phyloP scores from a whole-genome alignment of 2,113 vertebrate genomes.

The Xyrauchen texanus region DNA sequence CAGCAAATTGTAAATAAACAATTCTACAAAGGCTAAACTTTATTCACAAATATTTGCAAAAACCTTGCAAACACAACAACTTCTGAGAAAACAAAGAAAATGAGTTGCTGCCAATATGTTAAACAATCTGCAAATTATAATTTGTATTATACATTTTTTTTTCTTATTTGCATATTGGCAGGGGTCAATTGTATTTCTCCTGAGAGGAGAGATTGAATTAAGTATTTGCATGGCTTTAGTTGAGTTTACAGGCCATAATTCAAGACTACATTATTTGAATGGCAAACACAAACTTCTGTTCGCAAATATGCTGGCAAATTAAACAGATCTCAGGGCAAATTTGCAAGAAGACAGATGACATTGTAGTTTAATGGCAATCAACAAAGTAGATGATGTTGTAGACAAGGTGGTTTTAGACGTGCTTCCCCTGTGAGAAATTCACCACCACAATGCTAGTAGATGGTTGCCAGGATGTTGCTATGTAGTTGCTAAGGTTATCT shows the following conservation, averaged over 20 bases:
- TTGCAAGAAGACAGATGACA: too few relatives aligned
- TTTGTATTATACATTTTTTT: neutral
- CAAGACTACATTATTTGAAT: conserved; percentile 1
- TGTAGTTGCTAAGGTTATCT: too few relatives aligned
- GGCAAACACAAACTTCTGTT: neutral
- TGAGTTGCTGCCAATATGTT: too few relatives aligned
- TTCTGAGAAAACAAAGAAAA: too few relatives aligned
- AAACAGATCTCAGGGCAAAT: neutral
- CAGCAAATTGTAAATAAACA: neutral
- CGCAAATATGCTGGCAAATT: conserved; percentile 5
- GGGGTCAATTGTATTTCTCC: neutral
- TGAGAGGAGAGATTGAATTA: neutral
- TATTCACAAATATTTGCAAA: neutral
- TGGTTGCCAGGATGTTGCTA: too few relatives aligned
- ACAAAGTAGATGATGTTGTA: neutral
- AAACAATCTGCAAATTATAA: too few relatives aligned
- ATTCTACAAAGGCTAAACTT: neutral
- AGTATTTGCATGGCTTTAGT: neutral
- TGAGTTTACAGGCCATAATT: neutral
- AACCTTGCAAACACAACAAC: too few relatives aligned
- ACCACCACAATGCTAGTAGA: too few relatives aligned
- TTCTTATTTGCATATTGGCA: neutral
- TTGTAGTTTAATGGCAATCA: neutral
- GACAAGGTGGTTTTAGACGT: neutral
- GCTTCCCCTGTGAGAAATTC: too few relatives aligned